phyloP scores from a whole-genome alignment of 2,888 invertebrate genomes.

The Acrocera orbiculus region DNA sequence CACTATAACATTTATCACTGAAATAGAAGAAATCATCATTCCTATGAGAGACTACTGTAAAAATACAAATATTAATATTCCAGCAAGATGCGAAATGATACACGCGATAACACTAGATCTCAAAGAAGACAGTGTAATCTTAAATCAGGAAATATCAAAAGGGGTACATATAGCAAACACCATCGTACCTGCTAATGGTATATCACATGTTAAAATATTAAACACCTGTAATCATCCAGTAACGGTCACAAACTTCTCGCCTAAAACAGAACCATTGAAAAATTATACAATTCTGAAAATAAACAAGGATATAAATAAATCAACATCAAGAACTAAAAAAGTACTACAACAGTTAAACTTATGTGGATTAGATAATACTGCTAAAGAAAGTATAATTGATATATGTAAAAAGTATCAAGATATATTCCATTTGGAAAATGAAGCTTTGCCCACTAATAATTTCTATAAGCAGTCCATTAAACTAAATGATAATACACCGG shows the following conservation, averaged over 20 bases:
- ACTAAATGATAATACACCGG: not conserved
- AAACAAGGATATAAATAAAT: not conserved
- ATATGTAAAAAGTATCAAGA: not conserved
- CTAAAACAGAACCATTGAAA: not conserved
- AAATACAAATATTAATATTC: not conserved
- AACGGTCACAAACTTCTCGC: not conserved
- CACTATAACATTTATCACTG: not conserved
- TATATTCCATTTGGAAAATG: not conserved
- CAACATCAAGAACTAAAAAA: not conserved
- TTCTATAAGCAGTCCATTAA: not conserved
- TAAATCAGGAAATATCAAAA: constrained; percentile 4
- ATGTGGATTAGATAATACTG: not conserved
- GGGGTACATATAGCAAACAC: constrained; percentile 4
- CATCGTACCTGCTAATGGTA: constrained; percentile 3
- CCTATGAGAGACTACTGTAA: not conserved
- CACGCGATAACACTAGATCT: not conserved
- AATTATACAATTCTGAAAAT: not conserved
- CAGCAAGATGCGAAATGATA: constrained; percentile 3
- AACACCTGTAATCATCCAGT: not conserved
- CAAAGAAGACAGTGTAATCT: constrained; percentile 5
- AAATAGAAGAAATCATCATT: not conserved
- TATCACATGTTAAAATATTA: constrained; percentile 5
- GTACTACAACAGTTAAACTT: not conserved
- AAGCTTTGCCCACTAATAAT: not conserved
- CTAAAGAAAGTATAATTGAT: not conserved